Conservation (phyloP, 2,888 invertebrate genomes). For the Kuschelorhynchus macadamiae region DNA sequence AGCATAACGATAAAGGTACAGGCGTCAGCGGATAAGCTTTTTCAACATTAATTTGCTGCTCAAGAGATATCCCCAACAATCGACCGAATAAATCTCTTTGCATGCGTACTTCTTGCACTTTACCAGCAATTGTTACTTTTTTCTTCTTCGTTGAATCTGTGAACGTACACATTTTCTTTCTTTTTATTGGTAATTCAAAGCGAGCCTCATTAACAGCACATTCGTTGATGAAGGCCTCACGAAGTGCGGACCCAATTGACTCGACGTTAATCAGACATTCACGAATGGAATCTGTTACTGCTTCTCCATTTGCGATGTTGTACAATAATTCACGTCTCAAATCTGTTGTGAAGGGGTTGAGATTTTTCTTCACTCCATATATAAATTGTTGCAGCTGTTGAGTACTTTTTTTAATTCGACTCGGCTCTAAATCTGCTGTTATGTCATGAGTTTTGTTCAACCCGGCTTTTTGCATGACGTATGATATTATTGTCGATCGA, state of each 20-base stretch:
- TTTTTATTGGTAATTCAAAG: slow-evolving; percentile 1
- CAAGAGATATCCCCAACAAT: not conserved
- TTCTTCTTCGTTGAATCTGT: not conserved
- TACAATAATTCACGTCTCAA: too few species aligned
- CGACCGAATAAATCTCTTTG: slow-evolving; percentile 15
- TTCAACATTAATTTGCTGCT: not conserved
- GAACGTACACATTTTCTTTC: not conserved
- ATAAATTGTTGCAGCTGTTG: too few species aligned
- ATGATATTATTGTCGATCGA: too few species aligned
- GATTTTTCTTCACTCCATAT: too few species aligned
- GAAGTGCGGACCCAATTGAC: not conserved
- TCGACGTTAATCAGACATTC: not conserved
- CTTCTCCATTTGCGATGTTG: too few species aligned
- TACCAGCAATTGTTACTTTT: not conserved
- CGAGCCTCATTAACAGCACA: not conserved
- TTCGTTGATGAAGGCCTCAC: not conserved
- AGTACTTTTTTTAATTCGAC: too few species aligned
- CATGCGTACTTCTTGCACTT: slow-evolving; percentile 13
- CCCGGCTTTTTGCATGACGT: too few species aligned
- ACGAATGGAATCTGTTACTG: not conserved
- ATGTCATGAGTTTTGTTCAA: too few species aligned
- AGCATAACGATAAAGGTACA: not conserved
- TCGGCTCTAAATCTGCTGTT: too few species aligned
- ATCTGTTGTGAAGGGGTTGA: too few species aligned
- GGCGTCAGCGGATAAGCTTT: slow-evolving; percentile 14